Evolutionary conservation across 2,113 vertebrate genomes (phyloP).

Genomic region (Platanista minor): DNA sequence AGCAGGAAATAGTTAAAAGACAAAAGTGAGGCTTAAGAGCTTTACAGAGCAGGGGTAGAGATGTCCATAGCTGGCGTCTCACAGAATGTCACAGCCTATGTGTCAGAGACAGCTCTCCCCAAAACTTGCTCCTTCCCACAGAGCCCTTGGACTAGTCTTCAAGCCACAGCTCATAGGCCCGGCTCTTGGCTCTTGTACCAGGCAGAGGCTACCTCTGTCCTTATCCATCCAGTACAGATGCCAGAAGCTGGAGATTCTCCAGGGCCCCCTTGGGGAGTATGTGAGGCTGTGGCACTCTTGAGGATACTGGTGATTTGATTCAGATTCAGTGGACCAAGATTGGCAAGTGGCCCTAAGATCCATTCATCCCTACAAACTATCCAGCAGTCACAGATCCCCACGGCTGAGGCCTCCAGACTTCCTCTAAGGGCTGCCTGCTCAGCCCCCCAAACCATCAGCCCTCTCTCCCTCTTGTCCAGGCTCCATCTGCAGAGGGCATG

Average conservation of each 20-base stretch:
- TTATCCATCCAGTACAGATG: neutral
- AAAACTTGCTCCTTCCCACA: neutral
- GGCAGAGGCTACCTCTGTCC: neutral
- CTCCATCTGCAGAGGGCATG: conserved; percentile 43
- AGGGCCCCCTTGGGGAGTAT: neutral
- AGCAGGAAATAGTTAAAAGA: neutral
- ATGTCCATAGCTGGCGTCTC: neutral
- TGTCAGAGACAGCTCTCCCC: neutral
- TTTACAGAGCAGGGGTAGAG: neutral
- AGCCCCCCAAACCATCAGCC: conserved; percentile 19
- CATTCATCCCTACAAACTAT: neutral
- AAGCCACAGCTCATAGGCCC: neutral
- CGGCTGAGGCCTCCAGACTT: neutral
- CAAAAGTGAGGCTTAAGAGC: neutral
- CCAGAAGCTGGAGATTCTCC: neutral
- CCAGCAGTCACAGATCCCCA: neutral
- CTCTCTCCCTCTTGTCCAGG: neutral
- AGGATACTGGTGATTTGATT: fast-evolving
- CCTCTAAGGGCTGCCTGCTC: neutral
- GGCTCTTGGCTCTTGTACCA: neutral
- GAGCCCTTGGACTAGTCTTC: neutral
- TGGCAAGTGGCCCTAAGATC: fast-evolving
- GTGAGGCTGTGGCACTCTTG: fast-evolving
- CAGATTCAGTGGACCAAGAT: fast-evolving
- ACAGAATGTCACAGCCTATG: neutral